These are phyloP conservation scores for Physella acuta DNA, from an alignment of 1,140 invertebrate genomes.

Conservation along the genomic window DNA sequence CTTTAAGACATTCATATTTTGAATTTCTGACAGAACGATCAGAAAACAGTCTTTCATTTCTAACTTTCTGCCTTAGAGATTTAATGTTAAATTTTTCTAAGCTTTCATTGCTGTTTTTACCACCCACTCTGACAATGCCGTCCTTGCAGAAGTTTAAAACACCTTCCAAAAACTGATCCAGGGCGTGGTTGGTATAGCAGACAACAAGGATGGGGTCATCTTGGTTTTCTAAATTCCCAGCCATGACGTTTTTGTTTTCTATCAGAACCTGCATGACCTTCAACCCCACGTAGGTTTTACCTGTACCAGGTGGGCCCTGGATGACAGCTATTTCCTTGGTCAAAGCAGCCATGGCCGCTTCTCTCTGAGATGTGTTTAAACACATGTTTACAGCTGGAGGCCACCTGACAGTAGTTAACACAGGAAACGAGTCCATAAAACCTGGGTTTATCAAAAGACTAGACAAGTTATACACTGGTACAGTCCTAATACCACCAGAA, in stretches of 20 bases:
- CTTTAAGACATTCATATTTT: not conserved
- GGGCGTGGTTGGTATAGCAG: slow-evolving; percentile 78
- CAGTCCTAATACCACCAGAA: not conserved
- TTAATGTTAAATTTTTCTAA: slow-evolving; percentile 35
- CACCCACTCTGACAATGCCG: slow-evolving; percentile 72
- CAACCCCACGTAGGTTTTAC: slow-evolving; percentile 48
- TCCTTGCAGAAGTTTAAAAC: slow-evolving; percentile 37
- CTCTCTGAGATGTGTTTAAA: slow-evolving; percentile 29
- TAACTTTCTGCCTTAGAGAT: slow-evolving; percentile 21
- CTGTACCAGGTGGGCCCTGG: slow-evolving; percentile 63
- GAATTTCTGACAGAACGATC: not conserved
- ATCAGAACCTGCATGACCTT: slow-evolving; percentile 57
- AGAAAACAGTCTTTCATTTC: not conserved
- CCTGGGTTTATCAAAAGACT: not conserved
- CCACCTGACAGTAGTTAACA: slow-evolving; percentile 5
- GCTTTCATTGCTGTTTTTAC: slow-evolving; percentile 65
- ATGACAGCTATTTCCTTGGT: slow-evolving; percentile 68
- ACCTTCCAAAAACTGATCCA: slow-evolving; percentile 65
- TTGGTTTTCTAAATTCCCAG: slow-evolving; percentile 33
- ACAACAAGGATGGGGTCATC: slow-evolving; percentile 73
- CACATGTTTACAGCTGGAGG: slow-evolving; percentile 15
- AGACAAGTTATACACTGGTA: slow-evolving; percentile 23
- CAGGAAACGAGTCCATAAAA: not conserved
- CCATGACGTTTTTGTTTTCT: slow-evolving; percentile 39
- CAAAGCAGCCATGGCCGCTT: slow-evolving; percentile 60